Evolutionary conservation across 2,113 vertebrate genomes (phyloP).

Genomic region (Aix galericulata): DNA sequence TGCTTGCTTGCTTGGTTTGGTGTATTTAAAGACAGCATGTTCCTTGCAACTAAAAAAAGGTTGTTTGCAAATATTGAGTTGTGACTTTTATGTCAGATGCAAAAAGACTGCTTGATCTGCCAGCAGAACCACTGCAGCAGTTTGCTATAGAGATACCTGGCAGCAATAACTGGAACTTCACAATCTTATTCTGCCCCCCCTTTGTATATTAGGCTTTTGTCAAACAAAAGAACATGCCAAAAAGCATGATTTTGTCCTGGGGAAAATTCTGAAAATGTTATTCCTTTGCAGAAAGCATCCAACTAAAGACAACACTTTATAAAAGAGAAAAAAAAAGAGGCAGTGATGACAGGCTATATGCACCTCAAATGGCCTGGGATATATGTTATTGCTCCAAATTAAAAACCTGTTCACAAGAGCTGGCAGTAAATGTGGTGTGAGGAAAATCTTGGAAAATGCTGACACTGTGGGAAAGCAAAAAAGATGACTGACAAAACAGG

Average conservation of each 20-base stretch:
- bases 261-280: not conserved
- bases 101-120: not conserved
- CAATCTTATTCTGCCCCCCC: not conserved
- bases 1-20: not conserved
- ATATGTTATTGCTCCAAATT: not conserved
- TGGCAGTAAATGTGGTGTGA: not conserved
- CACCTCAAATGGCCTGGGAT: not conserved
- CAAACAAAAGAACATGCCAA: not conserved
- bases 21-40: not conserved
- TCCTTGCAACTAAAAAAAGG: not conserved
- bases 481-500: slow-evolving; percentile 47
- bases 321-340: not conserved
- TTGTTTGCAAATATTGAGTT: not conserved
- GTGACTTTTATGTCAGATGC: not conserved
- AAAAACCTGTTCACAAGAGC: slow-evolving; percentile 21
- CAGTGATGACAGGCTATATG: not conserved
- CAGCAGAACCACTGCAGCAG: not conserved
- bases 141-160: not conserved
- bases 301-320: not conserved
- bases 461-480: not conserved
- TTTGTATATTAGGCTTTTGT: not conserved
- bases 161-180: not conserved
- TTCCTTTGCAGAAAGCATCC: not conserved
- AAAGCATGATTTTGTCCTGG: not conserved
- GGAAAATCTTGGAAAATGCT: slow-evolving; percentile 18